A percentile compares a stretch with the other conserved stretches of the same genome.
Conservation (phyloP, 2,888 invertebrate species). For the Microctonus aethiopoides region DNA sequence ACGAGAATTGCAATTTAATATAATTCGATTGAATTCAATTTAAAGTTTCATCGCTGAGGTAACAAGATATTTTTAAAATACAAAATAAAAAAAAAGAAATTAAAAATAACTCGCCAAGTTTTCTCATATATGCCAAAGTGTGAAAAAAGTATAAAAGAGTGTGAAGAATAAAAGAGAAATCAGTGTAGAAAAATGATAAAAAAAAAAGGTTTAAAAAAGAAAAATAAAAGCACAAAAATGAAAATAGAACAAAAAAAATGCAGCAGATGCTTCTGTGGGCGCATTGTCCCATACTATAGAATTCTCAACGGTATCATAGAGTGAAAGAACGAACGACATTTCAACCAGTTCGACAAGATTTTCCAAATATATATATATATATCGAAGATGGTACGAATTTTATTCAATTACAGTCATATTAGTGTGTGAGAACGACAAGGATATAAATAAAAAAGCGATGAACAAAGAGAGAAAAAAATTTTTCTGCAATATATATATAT, state of each 20-base stretch:
- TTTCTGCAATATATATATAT: neutral
- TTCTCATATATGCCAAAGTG: neutral
- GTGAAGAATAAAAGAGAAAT: neutral
- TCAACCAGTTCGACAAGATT: slow-evolving; percentile 20
- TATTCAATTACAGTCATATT: slow-evolving; percentile 6
- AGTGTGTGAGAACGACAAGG: neutral
- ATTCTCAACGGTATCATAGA: slow-evolving; percentile 16
- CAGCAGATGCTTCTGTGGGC: slow-evolving; percentile 10
- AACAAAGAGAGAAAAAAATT: neutral
- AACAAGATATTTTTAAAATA: neutral
- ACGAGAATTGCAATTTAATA: too few relatives aligned
- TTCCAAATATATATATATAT: neutral
- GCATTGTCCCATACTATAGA: slow-evolving; percentile 23
- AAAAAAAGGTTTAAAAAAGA: slow-evolving; percentile 1
- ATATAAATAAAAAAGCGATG: neutral
- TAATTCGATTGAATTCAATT: neutral
- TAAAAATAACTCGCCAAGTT: neutral
- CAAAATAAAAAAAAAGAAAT: neutral
- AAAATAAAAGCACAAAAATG: neutral
- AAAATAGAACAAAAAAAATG: neutral
- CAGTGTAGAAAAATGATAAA: neutral
- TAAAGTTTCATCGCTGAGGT: neutral
- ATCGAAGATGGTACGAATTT: neutral
- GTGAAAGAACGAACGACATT: slow-evolving; percentile 7
- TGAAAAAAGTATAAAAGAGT: neutral